Conservation (phyloP, 2,888 invertebrate species). For the Augiades crinisus region DNA sequence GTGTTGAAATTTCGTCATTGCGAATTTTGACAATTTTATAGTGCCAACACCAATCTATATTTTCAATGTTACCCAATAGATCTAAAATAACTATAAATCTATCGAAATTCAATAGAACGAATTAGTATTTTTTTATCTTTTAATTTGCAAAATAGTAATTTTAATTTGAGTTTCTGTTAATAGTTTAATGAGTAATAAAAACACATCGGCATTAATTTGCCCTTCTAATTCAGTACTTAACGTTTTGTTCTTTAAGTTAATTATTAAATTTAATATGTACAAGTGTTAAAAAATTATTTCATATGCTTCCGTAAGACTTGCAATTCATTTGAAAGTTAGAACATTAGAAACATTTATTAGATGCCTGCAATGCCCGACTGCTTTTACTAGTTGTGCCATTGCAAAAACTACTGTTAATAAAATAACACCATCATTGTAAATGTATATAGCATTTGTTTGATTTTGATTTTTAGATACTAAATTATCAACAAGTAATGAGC, state of each 20-base stretch:
- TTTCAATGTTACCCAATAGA: too few relatives aligned
- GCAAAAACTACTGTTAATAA: constrained; percentile 35
- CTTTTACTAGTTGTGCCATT: constrained; percentile 49
- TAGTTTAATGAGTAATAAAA: too few relatives aligned
- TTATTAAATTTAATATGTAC: constrained; percentile 2
- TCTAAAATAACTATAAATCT: too few relatives aligned
- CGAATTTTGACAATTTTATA: constrained; percentile 6
- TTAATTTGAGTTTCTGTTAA: too few relatives aligned
- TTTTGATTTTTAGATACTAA: constrained; percentile 58
- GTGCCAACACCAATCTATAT: too few relatives aligned
- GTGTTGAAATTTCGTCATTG: background rate
- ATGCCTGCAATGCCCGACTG: constrained; percentile 14
- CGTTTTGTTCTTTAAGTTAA: constrained; percentile 31
- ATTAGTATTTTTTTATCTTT: too few relatives aligned
- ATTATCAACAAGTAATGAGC: constrained; percentile 65
- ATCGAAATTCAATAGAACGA: too few relatives aligned
- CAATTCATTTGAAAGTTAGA: background rate
- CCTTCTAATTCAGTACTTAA: constrained; percentile 42
- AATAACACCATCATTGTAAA: constrained; percentile 43
- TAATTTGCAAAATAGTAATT: too few relatives aligned
- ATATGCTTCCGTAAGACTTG: background rate
- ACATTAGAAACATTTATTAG: constrained; percentile 12
- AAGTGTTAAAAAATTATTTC: constrained; percentile 1
- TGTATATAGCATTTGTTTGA: constrained; percentile 59
- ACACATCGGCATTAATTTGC: constrained; percentile 32